Conservation (phyloP, 1,140 invertebrate species). For the Teleopsis dalmanni region DNA sequence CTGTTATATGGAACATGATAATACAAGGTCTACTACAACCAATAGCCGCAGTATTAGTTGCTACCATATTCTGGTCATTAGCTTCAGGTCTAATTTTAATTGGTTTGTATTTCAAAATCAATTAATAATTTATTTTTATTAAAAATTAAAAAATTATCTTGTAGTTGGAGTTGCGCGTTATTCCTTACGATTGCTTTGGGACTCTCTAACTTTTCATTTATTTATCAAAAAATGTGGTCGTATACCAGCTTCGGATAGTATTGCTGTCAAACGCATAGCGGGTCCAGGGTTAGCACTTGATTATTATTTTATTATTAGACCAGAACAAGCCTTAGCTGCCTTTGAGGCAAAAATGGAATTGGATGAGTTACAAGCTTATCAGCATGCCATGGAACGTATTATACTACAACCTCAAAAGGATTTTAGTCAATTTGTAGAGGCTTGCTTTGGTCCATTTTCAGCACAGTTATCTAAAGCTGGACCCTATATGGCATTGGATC, state of each 20-base stretch:
- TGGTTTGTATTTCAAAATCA: slow-evolving; percentile 48
- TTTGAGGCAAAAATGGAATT: slow-evolving; percentile 82
- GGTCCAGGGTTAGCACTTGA: slow-evolving; percentile 86
- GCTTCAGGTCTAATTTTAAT: slow-evolving; percentile 60
- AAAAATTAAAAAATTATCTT: slow-evolving; percentile 64
- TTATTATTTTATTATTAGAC: slow-evolving; percentile 75
- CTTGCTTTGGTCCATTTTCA: slow-evolving; percentile 84
- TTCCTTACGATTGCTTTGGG: slow-evolving; percentile 72
- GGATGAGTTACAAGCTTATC: slow-evolving; percentile 74
- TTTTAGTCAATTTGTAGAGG: slow-evolving; percentile 75
- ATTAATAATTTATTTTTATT: neutral
- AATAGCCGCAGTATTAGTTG: slow-evolving; percentile 64
- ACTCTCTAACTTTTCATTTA: slow-evolving; percentile 72
- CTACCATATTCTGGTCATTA: slow-evolving; percentile 70
- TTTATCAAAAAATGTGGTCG: slow-evolving; percentile 82
- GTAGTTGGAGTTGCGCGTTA: slow-evolving; percentile 70
- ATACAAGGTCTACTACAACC: slow-evolving; percentile 77
- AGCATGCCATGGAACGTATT: slow-evolving; percentile 62
- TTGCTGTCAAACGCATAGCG: slow-evolving; percentile 77
- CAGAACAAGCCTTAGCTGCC: slow-evolving; percentile 84
- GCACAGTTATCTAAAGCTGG: slow-evolving; percentile 68
- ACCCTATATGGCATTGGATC: slow-evolving; percentile 62
- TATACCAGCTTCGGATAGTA: slow-evolving; percentile 81
- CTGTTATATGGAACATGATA: slow-evolving; percentile 71
- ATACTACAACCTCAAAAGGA: slow-evolving; percentile 78